A percentile compares a stretch with the other conserved stretches of the same genome.
These are phyloP conservation scores for Dysidea cf. avara DNA, from an alignment of 37 sponge, comb jelly and placozoan species.

Conservation along the genomic window DNA sequence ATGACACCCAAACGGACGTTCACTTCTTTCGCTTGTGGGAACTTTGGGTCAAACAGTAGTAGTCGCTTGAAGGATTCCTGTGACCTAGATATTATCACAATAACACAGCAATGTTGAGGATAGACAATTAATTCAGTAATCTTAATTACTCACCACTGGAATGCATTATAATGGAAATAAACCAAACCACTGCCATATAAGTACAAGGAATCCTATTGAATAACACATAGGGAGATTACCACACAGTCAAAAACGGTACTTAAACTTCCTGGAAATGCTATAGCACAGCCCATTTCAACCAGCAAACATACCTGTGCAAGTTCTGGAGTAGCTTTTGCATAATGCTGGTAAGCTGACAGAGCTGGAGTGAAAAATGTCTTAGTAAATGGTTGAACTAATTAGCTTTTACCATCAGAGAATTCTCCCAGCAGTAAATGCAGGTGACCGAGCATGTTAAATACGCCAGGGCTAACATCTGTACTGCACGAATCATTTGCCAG, in stretches of 20 bases:
- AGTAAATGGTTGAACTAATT: too few relatives aligned
- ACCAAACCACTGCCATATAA: constrained; percentile 84
- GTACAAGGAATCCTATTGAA: constrained; percentile 22
- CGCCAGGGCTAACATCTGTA: background rate
- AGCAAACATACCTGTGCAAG: background rate
- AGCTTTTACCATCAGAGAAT: constrained; percentile 67
- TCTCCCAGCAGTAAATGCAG: constrained; percentile 79
- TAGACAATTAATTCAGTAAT: background rate
- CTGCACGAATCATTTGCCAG: background rate
- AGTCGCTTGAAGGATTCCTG: constrained; percentile 45
- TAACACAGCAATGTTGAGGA: background rate
- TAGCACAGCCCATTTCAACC: background rate
- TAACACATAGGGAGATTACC: background rate
- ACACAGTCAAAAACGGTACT: background rate
- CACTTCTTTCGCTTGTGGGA: constrained; percentile 60
- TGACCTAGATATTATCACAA: constrained; percentile 33
- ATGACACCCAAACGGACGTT: constrained; percentile 68
- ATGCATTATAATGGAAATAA: constrained; percentile 72
- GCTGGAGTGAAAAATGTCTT: constrained; percentile 24
- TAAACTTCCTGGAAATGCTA: background rate
- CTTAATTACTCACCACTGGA: constrained; percentile 59
- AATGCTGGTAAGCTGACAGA: constrained; percentile 66
- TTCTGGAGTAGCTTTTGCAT: constrained; percentile 15
- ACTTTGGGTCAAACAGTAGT: constrained; percentile 36
- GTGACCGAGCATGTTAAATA: constrained; percentile 71